These are phyloP conservation scores for Drosophila paracracens DNA, from an alignment of 2,888 invertebrate genomes.

Conservation along the genomic window DNA sequence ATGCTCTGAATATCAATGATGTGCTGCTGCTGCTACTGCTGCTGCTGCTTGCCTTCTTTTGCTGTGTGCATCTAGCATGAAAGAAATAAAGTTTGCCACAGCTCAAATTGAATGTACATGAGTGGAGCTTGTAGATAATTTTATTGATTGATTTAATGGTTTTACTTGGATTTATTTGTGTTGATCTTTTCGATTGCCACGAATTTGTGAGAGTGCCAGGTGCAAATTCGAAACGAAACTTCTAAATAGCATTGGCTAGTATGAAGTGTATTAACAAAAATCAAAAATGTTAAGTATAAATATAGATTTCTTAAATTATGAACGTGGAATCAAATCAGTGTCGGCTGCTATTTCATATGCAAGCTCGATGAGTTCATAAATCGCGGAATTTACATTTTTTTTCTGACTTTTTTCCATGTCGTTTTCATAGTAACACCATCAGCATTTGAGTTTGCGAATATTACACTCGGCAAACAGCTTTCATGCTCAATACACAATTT, in stretches of 20 bases:
- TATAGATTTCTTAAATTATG: not conserved
- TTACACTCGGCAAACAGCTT: constrained; percentile 44
- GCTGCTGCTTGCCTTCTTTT: not conserved
- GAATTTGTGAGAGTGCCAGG: constrained; percentile 14
- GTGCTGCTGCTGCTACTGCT: not conserved
- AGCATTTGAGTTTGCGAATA: constrained; percentile 3
- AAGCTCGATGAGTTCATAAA: constrained; percentile 43
- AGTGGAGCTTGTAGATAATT: constrained; percentile 50
- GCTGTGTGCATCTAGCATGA: not conserved
- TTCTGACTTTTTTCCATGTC: constrained; percentile 31
- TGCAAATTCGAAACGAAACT: not conserved
- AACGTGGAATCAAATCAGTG: constrained; percentile 1
- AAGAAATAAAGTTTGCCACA: constrained; percentile 17
- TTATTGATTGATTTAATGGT: constrained; percentile 62
- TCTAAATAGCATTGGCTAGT: not conserved
- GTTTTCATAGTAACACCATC: constrained; percentile 39
- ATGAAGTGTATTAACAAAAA: not conserved
- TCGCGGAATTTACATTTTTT: constrained; percentile 47
- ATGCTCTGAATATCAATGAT: constrained; percentile 59
- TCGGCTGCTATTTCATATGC: constrained; percentile 18
- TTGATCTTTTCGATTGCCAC: constrained; percentile 44
- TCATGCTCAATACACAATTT: constrained; percentile 34
- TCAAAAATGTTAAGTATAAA: not conserved
- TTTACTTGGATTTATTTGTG: constrained; percentile 32
- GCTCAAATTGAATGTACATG: constrained; percentile 57